These are phyloP conservation scores for Daktulosphaira vitifoliae DNA, from an alignment of 1,140 invertebrate species.

Conservation along the genomic window DNA sequence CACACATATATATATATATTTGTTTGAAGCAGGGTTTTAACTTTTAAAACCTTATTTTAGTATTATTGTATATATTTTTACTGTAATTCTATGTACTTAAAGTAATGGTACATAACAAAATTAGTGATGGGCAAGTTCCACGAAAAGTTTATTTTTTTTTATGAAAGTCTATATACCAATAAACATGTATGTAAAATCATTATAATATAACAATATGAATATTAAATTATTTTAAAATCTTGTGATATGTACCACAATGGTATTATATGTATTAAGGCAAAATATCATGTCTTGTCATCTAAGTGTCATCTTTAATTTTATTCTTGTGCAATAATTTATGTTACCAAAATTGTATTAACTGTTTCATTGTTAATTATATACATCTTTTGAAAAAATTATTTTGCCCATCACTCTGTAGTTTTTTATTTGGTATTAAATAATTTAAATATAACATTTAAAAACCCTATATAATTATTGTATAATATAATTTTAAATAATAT, in stretches of 20 bases:
- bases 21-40: conserved; percentile 18
- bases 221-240: background rate
- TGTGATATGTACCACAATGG: conserved; percentile 8
- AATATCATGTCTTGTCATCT: background rate
- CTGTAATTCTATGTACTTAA: conserved; percentile 17
- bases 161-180: too few relatives aligned
- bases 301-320: conserved; percentile 4
- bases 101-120: too few relatives aligned
- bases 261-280: background rate
- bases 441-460: too few relatives aligned
- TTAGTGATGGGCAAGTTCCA: conserved; percentile 26
- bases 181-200: too few relatives aligned
- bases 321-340: conserved; percentile 25
- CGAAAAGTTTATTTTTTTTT: too few relatives aligned
- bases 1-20: conserved; percentile 15
- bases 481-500: too few relatives aligned
- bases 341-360: conserved; percentile 25
- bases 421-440: too few relatives aligned
- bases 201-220: background rate
- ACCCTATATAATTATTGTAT: too few relatives aligned
- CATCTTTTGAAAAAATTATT: conserved; percentile 18
- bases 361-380: conserved; percentile 3
- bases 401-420: conserved; percentile 23
- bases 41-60: conserved; percentile 25
- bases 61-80: too few relatives aligned